These are phyloP conservation scores for Pica pica DNA, from an alignment of 2,113 vertebrate genomes.

Conservation along the genomic window DNA sequence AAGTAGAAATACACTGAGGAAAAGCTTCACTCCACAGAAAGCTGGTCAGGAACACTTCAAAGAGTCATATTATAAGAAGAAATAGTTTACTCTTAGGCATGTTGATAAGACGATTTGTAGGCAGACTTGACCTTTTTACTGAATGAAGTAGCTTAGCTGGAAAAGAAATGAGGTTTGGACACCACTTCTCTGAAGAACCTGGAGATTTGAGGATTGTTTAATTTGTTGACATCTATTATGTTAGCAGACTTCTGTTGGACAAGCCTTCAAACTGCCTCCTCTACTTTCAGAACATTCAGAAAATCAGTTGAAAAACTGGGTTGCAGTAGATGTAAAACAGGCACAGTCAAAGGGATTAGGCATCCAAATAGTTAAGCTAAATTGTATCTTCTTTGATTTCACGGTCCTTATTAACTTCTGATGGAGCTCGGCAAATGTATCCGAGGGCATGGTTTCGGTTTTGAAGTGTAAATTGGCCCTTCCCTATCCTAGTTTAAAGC, in stretches of 20 bases:
- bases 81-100: not conserved
- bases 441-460: not conserved
- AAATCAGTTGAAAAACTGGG: not conserved
- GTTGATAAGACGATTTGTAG: not conserved
- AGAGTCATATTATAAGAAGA: not conserved
- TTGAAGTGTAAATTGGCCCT: conserved; percentile 47
- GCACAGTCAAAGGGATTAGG: not conserved
- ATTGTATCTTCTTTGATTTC: conserved; percentile 31
- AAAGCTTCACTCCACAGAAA: not conserved
- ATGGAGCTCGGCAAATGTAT: not conserved
- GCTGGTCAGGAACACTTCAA: not conserved
- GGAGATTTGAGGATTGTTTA: not conserved
- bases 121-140: not conserved
- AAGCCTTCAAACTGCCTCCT: not conserved
- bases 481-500: not conserved
- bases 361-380: not conserved
- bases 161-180: not conserved
- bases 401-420: not conserved
- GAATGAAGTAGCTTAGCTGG: not conserved
- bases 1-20: not conserved
- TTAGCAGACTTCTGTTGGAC: not conserved
- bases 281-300: not conserved
- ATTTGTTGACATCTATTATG: not conserved
- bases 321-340: not conserved
- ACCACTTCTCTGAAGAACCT: not conserved